Conservation (phyloP, 2,888 invertebrate species). For the Pterostichus madidus region DNA sequence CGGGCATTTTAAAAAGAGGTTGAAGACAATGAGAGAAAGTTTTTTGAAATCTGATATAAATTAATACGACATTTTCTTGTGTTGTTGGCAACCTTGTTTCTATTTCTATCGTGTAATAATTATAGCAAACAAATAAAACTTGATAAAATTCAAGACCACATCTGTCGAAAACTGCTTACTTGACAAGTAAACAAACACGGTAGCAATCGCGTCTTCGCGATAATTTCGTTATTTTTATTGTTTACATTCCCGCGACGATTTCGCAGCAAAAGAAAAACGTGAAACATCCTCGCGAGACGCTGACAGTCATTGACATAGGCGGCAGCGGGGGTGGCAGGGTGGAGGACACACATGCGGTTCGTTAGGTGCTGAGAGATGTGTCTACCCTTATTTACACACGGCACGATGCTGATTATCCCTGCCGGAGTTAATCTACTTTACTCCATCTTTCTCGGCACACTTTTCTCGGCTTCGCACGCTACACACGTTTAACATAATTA, state of each 20-base stretch:
- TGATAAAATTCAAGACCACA: constrained; percentile 13
- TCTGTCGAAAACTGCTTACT: constrained; percentile 42
- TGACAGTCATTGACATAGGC: no score
- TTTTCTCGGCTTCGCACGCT: constrained; percentile 55
- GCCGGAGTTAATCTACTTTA: constrained; percentile 72
- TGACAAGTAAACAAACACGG: constrained; percentile 7
- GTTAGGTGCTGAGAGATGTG: constrained; percentile 71
- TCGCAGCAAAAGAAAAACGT: constrained; percentile 49
- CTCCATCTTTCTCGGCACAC: constrained; percentile 69
- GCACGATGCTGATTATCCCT: constrained; percentile 71
- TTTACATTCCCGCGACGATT: constrained; percentile 51
- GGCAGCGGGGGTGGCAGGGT: no score
- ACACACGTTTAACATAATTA: constrained; percentile 66
- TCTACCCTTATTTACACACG: constrained; percentile 72
- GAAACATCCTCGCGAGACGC: constrained; percentile 39
- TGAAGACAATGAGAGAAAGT: no score
- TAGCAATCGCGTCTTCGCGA: constrained; percentile 30
- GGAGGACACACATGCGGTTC: constrained; percentile 70
- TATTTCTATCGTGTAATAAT: constrained; percentile 12
- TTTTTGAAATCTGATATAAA: no score
- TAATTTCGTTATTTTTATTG: constrained; percentile 59
- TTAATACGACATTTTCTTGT: not conserved
- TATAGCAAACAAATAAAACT: constrained; percentile 16
- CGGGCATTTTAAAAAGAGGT: no score
- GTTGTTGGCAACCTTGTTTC: not conserved